Evolutionary conservation across 2,797 vertebrate genomes (phyloP), one percentile per base, ranked within the genome.

Genomic region (Thaleichthys pacificus): DNA sequence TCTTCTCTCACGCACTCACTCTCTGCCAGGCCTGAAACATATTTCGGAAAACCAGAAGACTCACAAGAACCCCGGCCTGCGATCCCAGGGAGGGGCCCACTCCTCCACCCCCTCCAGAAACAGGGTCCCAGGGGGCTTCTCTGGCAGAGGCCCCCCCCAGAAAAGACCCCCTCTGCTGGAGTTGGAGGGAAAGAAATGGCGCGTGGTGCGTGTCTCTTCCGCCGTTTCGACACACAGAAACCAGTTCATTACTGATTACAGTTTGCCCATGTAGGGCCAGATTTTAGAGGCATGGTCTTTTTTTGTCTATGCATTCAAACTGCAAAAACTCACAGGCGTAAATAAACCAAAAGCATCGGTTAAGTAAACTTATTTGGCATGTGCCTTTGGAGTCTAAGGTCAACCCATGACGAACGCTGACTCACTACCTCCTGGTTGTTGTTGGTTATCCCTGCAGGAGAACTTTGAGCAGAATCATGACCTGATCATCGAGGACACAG

Each of bases 151-250:
- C 12, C 72, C 83, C 7, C 80, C 84, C 0, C 91, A 91, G 86
- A 96, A 91, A 69, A 93, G 89, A 58, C 22, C 84, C 21, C 94
- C 97, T 7, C 77, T 98, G 81, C 84, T 99, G 68, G 94, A 96
- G 89, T 89, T 99, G 80, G 97, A 99, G 78, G 98, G 98, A 68
- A 99, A 99, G 88, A 99, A 99, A 78, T 99, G 98, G 98, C 95
- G 95, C 89, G 96, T 99, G 93, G 98, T 99, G 88, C 56, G 96
- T 95, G 12, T 11, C 58, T 61, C 2, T 61, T 26, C 5, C 21
- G 4, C 8, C 17, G 42, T 12, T 47, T 11, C 9, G 42, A 47
- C 42, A 47, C 42, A 47, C 42, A 47, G 42, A 47, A 47, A 47
- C 42, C 51, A 56, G 5, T 56, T 56, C 17, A n/a, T 56, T 56